Evolutionary conservation across 2,888 invertebrate species (phyloP), one percentile per base, ranked within the genome.

Genomic region (Tineola bisselliella): DNA sequence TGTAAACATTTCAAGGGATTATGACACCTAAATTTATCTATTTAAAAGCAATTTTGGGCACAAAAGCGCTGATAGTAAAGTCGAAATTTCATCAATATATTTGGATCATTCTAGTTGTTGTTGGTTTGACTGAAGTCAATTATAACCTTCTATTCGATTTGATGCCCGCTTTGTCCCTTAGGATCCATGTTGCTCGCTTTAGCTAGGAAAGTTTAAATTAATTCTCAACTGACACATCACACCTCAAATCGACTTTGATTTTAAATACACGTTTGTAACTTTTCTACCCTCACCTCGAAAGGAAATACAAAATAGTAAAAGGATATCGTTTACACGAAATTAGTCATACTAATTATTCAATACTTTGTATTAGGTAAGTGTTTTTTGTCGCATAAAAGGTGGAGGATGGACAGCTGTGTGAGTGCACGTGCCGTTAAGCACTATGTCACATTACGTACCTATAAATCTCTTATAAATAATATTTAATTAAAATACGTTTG

Each of bases 121-220:
- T 79, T 81, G 72, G 75, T 68, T 74, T 74, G 76, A 69, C 70
- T 66, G 66, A 66, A 74, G 77, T 79, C 82, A 82, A 82, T 83
- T 82, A 83, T 83, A 79, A 81, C 79, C 76, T 79, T 78, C 79
- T 82, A 81, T 84, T 81, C 76, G 82, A 83, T 84, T 81, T 82
- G 81, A 81, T 80, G 76, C 72, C 77, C 72, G 77, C 74, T 76
- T 70, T 70, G 75, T 82, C 84, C 80, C 79, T 73, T 68, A 79
- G 77, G 84, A 68, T 68, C 67, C 68, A 68, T 74, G 72, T 70
- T 79, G 78, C 73, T 81, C 79, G 77, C 76, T 81, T 82, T 79
- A 76, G 71, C 74, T 73, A 75, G 77, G 75, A 77, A 84, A 84
- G 79, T 84, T 84, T 83, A 82, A 84, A 84, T 84, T 81, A 84